Evolutionary conservation across 2,797 vertebrate genomes (phyloP).

Genomic region (Smutsia gigantea): DNA sequence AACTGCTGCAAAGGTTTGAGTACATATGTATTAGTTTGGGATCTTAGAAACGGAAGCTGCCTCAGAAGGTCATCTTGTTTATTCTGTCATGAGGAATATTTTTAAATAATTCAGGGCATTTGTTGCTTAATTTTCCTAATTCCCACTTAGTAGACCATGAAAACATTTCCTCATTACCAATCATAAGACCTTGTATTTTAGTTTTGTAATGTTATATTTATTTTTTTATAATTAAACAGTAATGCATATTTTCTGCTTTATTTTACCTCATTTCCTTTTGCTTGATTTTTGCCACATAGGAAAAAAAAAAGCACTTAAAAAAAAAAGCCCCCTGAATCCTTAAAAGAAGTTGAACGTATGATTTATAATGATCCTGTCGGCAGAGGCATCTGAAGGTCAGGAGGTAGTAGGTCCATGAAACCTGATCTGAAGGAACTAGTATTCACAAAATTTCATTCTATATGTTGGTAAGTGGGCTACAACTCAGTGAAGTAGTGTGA

Average conservation of each 20-base stretch:
- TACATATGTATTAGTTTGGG: background rate
- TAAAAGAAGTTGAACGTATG: background rate
- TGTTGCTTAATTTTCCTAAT: constrained; percentile 56
- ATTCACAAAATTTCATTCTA: background rate
- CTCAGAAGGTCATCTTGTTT: constrained; percentile 20
- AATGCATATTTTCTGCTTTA: background rate
- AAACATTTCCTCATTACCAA: background rate
- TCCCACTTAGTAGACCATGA: constrained; percentile 37
- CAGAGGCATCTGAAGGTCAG: constrained; percentile 8
- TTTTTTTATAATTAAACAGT: background rate
- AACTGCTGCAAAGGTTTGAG: background rate
- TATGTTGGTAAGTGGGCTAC: background rate
- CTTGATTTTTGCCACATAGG: background rate
- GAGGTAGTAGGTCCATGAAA: background rate
- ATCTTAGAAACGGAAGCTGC: background rate
- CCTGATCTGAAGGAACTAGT: constrained; percentile 14
- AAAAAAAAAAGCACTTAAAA: background rate
- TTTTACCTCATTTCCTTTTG: constrained; percentile 45
- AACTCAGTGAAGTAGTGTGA: background rate
- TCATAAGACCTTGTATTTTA: constrained; percentile 44
- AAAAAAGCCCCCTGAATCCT: background rate
- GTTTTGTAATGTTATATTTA: background rate
- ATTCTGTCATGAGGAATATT: background rate
- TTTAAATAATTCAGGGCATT: constrained; percentile 41
- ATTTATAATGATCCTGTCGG: background rate